phyloP scores from a whole-genome alignment of 2,888 invertebrate genomes.

The Trissoscelio sp. region DNA sequence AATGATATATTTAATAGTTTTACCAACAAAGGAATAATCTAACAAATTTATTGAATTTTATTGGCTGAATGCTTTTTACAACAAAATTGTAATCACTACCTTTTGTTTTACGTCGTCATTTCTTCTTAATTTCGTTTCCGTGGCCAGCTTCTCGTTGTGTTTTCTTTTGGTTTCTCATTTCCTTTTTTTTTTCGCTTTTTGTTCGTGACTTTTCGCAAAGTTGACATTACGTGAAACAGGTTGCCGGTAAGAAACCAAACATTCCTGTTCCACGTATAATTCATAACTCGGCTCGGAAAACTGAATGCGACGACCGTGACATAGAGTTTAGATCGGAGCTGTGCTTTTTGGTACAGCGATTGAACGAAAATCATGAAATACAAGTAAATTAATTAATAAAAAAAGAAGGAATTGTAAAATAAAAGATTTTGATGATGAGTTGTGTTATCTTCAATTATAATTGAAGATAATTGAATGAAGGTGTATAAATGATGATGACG shows the following conservation, averaged over 20 bases:
- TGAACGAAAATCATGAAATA: no score
- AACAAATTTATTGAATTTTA: constrained; percentile 34
- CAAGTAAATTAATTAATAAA: no score
- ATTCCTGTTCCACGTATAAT: constrained; percentile 69
- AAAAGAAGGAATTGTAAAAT: no score
- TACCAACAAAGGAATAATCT: no score
- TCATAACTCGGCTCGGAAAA: constrained; percentile 57
- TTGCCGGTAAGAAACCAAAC: constrained; percentile 68
- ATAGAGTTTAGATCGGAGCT: constrained; percentile 37
- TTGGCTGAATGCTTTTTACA: constrained; percentile 20
- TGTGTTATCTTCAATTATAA: no score
- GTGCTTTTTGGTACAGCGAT: no score
- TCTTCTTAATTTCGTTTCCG: constrained; percentile 58
- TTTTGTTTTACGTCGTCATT: background rate
- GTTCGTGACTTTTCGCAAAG: constrained; percentile 59
- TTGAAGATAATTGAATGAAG: no score
- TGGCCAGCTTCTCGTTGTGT: constrained; percentile 48
- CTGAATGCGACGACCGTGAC: constrained; percentile 57
- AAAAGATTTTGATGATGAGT: no score
- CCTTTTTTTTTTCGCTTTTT: constrained; percentile 26
- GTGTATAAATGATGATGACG: no score
- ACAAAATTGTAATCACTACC: constrained; percentile 49
- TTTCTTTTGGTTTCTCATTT: constrained; percentile 17
- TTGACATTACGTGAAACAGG: constrained; percentile 68
- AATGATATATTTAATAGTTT: no score